Conservation (phyloP, 2,113 vertebrate species). For the Nanorana parkeri region DNA sequence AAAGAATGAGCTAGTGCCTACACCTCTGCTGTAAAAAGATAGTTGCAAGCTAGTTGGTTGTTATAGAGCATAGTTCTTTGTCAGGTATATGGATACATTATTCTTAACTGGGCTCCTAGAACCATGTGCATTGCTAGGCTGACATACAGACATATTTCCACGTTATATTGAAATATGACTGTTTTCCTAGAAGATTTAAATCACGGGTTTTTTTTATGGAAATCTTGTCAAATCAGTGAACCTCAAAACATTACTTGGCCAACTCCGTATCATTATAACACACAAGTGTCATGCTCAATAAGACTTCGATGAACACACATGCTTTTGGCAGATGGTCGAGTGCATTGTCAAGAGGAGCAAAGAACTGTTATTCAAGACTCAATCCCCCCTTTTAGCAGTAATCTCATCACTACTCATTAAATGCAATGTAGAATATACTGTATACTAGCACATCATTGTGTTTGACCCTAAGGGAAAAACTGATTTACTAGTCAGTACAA, state of each 20-base stretch:
- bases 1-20: too few relatives aligned
- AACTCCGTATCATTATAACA: conserved; percentile 1
- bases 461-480: conserved; percentile 11
- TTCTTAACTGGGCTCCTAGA: too few relatives aligned
- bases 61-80: too few relatives aligned
- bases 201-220: not conserved
- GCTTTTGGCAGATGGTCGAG: conserved; percentile 21
- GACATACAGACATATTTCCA: too few relatives aligned
- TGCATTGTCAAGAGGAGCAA: conserved; percentile 14
- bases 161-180: too few relatives aligned
- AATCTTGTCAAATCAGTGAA: not conserved
- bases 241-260: not conserved
- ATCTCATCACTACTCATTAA: conserved; percentile 25
- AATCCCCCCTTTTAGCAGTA: conserved; percentile 6
- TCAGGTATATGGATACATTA: too few relatives aligned
- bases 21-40: too few relatives aligned
- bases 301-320: not conserved
- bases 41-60: too few relatives aligned
- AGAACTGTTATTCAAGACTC: conserved; percentile 34
- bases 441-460: conserved; percentile 16
- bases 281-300: conserved; percentile 18
- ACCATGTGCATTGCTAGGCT: too few relatives aligned
- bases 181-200: too few relatives aligned
- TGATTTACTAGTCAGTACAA: conserved; percentile 8
- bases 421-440: conserved; percentile 15